phyloP scores from a whole-genome alignment of 2,113 vertebrate genomes.

The Engraulis encrasicolus region DNA sequence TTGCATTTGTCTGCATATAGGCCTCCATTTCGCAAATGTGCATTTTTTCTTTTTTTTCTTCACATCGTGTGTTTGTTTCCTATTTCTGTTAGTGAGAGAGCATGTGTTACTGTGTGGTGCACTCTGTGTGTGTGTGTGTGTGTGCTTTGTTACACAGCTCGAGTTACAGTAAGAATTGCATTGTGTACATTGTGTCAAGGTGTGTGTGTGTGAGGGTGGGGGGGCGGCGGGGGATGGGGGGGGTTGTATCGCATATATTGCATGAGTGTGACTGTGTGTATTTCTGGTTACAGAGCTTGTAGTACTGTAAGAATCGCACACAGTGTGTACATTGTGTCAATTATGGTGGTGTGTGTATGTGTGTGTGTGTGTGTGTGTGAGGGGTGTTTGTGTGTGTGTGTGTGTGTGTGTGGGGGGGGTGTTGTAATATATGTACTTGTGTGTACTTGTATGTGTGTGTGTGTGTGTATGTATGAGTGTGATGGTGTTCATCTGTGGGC shows the following conservation, averaged over 20 bases:
- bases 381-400: neutral
- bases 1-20: neutral
- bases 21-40: neutral
- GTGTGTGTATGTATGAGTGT: neutral
- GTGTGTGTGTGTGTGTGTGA: neutral
- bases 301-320: too few relatives aligned
- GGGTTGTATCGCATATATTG: too few relatives aligned
- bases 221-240: too few relatives aligned
- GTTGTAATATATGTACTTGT: too few relatives aligned
- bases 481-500: neutral
- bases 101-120: neutral
- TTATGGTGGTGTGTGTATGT: too few relatives aligned
- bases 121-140: neutral
- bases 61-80: neutral
- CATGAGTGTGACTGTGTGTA: neutral
- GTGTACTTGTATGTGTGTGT: neutral
- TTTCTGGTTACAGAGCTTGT: neutral
- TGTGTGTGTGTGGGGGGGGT: neutral
- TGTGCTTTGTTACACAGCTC: neutral
- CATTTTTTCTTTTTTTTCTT: neutral
- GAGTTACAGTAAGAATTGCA: too few relatives aligned
- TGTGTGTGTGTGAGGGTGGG: too few relatives aligned
- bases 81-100: neutral
- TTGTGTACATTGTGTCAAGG: too few relatives aligned
- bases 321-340: too few relatives aligned